These are phyloP conservation scores for Pseudomyrmex sp. DNA, from an alignment of 1,140 invertebrate genomes.

Conservation along the genomic window DNA sequence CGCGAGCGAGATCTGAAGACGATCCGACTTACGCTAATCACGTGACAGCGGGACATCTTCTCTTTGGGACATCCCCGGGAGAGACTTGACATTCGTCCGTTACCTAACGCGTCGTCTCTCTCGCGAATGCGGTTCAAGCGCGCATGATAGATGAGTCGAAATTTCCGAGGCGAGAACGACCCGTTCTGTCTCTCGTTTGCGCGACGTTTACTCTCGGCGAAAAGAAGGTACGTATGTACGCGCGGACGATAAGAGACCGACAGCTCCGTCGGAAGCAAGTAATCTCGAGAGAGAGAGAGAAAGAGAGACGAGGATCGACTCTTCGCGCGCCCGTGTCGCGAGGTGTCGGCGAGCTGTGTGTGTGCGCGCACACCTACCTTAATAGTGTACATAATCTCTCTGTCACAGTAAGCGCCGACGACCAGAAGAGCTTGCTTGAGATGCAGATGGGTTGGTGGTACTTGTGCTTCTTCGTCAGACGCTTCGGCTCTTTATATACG, in stretches of 20 bases:
- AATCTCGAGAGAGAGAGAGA: not conserved
- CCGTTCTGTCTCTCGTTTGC: not conserved
- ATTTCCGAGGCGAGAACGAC: slow-evolving; percentile 26
- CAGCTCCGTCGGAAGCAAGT: not conserved
- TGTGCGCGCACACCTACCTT: slow-evolving; percentile 74
- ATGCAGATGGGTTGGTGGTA: slow-evolving; percentile 80
- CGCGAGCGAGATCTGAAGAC: not conserved
- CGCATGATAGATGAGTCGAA: slow-evolving; percentile 44
- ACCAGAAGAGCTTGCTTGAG: slow-evolving; percentile 77
- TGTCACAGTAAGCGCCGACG: slow-evolving; percentile 74
- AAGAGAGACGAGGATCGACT: not conserved
- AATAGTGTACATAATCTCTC: slow-evolving; percentile 81
- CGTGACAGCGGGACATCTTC: slow-evolving; percentile 40
- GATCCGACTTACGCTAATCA: slow-evolving; percentile 46
- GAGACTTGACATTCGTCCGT: slow-evolving; percentile 44
- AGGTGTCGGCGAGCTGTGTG: slow-evolving; percentile 1
- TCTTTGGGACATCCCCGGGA: not conserved
- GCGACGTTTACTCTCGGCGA: too few relatives aligned
- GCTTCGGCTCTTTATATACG: slow-evolving; percentile 83
- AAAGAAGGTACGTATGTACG: too few relatives aligned
- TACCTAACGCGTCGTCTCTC: slow-evolving; percentile 39
- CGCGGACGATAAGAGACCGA: not conserved
- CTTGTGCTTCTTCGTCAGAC: slow-evolving; percentile 81
- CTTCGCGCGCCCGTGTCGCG: not conserved
- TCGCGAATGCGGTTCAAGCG: slow-evolving; percentile 24